Conservation (phyloP, 2,888 invertebrate species). For the Nymphalis polychloros region DNA sequence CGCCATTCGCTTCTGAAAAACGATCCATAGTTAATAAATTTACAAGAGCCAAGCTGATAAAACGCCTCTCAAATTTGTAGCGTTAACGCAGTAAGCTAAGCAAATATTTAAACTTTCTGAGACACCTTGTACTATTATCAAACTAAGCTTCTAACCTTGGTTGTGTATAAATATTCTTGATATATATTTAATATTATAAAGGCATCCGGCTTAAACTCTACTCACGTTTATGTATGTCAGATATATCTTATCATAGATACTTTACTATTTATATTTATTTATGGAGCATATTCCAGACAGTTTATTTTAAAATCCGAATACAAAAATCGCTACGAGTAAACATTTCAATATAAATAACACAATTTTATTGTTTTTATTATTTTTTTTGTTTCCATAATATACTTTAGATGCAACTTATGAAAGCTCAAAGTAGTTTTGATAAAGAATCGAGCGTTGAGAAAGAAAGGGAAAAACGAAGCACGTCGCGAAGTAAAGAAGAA, state of each 20-base stretch:
- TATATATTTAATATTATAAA: no score
- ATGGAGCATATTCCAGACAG: no score
- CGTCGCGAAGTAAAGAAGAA: conserved; percentile 74
- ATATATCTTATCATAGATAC: background rate
- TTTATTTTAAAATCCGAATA: no score
- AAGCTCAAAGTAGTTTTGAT: conserved; percentile 79
- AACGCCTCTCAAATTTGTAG: no score
- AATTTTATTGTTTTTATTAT: background rate
- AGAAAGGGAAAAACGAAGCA: conserved; percentile 72
- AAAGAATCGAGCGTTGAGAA: conserved; percentile 77
- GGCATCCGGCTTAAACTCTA: background rate
- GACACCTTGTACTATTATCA: no score
- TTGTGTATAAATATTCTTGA: no score
- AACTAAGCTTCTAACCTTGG: no score
- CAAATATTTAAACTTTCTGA: background rate
- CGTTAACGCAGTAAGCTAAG: no score
- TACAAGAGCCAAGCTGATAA: no score
- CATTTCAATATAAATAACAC: no score
- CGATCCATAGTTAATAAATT: background rate
- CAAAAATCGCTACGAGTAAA: no score
- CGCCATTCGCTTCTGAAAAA: background rate
- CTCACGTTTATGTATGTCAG: background rate
- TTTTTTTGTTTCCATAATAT: background rate
- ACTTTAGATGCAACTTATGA: conserved; percentile 79
- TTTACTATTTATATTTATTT: no score